Evolutionary conservation across 2,888 invertebrate genomes (phyloP).

Genomic region (Pseudoips prasinana): DNA sequence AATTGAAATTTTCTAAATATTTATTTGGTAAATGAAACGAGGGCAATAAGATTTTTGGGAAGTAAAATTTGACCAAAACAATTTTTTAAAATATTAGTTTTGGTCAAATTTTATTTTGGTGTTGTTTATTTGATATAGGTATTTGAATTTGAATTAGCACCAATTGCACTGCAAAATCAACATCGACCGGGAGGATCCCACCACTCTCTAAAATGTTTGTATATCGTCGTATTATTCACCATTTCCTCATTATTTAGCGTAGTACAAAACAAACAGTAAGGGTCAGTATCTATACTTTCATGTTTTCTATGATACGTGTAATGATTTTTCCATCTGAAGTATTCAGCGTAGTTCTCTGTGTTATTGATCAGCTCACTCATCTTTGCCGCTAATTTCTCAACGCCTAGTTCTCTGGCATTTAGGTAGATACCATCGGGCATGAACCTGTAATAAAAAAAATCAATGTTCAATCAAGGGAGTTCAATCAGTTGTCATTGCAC

Average conservation of each 20-base stretch:
- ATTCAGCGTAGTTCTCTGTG: constrained; percentile 32
- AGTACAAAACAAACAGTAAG: constrained; percentile 39
- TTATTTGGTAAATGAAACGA: no score
- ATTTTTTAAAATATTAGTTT: no score
- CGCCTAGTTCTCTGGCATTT: constrained; percentile 27
- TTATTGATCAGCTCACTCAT: constrained; percentile 38
- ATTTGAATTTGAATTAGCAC: no score
- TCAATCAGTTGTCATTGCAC: no score
- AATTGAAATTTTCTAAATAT: no score
- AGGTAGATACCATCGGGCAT: constrained; percentile 44
- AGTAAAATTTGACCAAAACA: no score
- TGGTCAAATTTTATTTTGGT: no score
- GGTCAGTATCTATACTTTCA: constrained; percentile 31
- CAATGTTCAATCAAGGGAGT: no score
- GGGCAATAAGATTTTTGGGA: no score
- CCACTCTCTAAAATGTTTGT: constrained; percentile 28
- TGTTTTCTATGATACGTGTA: constrained; percentile 34
- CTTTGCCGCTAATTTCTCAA: constrained; percentile 27
- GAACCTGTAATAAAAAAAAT: constrained; percentile 37
- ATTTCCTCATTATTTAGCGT: constrained; percentile 30
- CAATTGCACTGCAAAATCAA: no score
- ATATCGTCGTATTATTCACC: constrained; percentile 21
- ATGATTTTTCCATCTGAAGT: constrained; percentile 46
- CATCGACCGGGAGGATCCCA: constrained; percentile 20
- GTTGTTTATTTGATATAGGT: no score